A percentile compares a stretch with the other conserved stretches of the same genome.
Conservation (phyloP, 2,113 vertebrate genomes). For the Microtus pennsylvanicus region DNA sequence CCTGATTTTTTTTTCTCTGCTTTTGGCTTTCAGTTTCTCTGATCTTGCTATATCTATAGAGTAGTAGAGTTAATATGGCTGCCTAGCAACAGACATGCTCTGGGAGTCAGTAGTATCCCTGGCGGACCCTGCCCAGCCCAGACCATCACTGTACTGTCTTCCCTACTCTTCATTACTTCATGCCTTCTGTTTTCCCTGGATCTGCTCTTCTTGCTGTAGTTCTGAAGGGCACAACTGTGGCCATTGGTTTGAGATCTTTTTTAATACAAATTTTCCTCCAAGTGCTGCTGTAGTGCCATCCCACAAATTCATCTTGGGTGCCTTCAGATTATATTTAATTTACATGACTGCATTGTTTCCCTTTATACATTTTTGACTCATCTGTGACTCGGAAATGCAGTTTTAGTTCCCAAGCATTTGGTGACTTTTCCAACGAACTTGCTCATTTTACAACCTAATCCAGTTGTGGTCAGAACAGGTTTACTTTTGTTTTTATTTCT, state of each 20-base stretch:
- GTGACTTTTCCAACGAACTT: background rate
- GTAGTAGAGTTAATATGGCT: background rate
- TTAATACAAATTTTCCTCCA: background rate
- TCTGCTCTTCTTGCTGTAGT: background rate
- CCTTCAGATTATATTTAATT: background rate
- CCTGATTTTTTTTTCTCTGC: background rate
- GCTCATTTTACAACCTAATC: slow-evolving; percentile 14
- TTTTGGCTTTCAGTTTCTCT: background rate
- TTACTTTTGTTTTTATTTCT: background rate
- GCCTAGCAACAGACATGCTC: background rate
- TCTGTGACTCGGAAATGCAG: background rate
- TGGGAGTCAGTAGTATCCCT: background rate
- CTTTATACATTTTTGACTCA: background rate
- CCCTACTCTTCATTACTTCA: background rate
- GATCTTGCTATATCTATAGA: background rate
- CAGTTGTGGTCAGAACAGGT: background rate
- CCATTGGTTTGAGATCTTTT: background rate
- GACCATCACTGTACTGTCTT: background rate
- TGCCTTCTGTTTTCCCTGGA: background rate
- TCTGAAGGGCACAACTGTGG: background rate
- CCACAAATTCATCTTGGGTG: background rate
- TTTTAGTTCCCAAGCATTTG: slow-evolving; percentile 8
- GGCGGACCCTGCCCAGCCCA: background rate
- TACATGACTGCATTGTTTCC: background rate
- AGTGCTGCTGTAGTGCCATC: background rate